Evolutionary conservation across 2,888 invertebrate species (phyloP).

Genomic region (Heteromyza rotundicornis): DNA sequence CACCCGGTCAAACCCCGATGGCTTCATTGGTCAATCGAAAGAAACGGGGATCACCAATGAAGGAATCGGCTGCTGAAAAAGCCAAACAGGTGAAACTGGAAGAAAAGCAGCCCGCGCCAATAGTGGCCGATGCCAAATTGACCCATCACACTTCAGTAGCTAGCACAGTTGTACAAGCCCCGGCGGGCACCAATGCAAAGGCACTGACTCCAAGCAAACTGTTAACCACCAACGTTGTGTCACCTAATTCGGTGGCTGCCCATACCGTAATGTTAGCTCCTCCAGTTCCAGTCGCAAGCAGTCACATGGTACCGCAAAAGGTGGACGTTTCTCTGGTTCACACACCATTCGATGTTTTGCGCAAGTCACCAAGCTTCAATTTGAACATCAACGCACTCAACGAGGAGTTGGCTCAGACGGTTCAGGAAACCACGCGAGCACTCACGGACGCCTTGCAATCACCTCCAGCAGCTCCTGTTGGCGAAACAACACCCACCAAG

Average conservation of each 20-base stretch:
- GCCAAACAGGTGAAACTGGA: conserved; percentile 44
- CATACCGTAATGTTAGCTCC: background rate
- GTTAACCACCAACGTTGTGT: too few species aligned
- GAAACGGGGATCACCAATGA: conserved; percentile 55
- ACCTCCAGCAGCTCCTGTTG: conserved; percentile 32
- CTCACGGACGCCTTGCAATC: conserved; percentile 49
- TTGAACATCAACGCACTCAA: conserved; percentile 57
- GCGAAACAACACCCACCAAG: conserved; percentile 10
- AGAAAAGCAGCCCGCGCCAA: conserved; percentile 31
- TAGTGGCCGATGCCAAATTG: conserved; percentile 34
- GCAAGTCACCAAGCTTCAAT: conserved; percentile 62
- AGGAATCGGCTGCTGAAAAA: conserved; percentile 49
- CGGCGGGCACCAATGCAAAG: conserved; percentile 22
- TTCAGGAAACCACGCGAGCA: conserved; percentile 57
- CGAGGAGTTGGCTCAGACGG: conserved; percentile 58
- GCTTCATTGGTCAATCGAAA: conserved; percentile 39
- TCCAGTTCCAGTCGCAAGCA: conserved; percentile 9
- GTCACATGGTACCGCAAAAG: conserved; percentile 26
- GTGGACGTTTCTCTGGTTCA: conserved; percentile 22
- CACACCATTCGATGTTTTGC: conserved; percentile 63
- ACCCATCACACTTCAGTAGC: conserved; percentile 20
- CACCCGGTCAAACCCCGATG: background rate
- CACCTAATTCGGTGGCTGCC: background rate
- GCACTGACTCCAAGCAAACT: too few species aligned
- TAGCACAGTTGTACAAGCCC: conserved; percentile 7